Percentiles rank a stretch among this genome's conserved stretches.
phyloP scores from a whole-genome alignment of 2,888 invertebrate genomes.

The Andrena flavipes region DNA sequence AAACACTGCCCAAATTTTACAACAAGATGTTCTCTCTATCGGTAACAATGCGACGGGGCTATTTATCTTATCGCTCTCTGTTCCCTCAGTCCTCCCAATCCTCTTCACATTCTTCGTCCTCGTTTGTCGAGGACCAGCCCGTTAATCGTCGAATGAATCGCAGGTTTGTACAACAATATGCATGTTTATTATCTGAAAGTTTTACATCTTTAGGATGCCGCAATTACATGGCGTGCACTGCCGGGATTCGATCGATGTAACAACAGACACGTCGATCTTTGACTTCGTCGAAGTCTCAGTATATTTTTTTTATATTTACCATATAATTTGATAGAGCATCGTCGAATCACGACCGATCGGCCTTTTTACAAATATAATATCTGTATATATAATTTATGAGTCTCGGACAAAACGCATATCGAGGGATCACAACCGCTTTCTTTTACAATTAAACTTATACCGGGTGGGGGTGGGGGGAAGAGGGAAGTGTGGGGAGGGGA shows the following conservation, averaged over 20 bases:
- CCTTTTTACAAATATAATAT: conserved; percentile 74
- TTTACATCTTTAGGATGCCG: conserved; percentile 79
- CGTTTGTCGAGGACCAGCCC: neutral
- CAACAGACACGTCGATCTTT: conserved; percentile 37
- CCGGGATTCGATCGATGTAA: conserved; percentile 63
- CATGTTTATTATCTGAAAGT: conserved; percentile 83
- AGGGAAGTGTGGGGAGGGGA: neutral
- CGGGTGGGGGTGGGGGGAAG: neutral
- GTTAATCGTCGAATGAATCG: neutral
- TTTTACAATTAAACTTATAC: conserved; percentile 61
- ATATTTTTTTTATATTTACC: neutral
- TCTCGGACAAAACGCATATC: conserved; percentile 68
- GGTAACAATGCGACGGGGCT: neutral
- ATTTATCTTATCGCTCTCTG: conserved; percentile 4
- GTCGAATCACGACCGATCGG: conserved; percentile 65
- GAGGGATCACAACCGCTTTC: conserved; percentile 72
- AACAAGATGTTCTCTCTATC: conserved; percentile 55
- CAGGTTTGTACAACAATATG: conserved; percentile 81
- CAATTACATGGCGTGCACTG: conserved; percentile 54
- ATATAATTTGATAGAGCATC: conserved; percentile 49
- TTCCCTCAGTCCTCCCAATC: too few relatives aligned
- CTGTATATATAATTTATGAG: conserved; percentile 72
- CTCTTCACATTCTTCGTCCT: too few relatives aligned
- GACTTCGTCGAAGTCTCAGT: neutral
- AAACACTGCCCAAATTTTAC: conserved; percentile 75